Evolutionary conservation across 1,140 invertebrate species (phyloP).

Genomic region (Cyphomyrmex costatus): DNA sequence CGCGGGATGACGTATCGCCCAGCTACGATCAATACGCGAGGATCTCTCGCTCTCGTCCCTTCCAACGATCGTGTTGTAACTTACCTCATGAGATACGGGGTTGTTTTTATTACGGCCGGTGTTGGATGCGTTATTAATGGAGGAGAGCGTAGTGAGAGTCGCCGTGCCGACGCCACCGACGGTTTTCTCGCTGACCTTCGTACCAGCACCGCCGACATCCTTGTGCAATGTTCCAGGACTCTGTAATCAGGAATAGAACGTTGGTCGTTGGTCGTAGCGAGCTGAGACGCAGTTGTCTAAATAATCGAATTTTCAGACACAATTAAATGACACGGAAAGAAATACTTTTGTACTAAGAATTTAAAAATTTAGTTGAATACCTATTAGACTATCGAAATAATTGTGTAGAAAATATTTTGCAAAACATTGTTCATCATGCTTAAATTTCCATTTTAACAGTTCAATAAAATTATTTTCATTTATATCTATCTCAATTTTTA

Average conservation of each 20-base stretch:
- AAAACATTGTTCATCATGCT: too few species aligned
- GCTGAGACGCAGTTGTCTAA: background rate
- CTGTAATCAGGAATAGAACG: slow-evolving; percentile 80
- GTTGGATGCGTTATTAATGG: slow-evolving; percentile 85
- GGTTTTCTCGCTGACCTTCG: slow-evolving; percentile 85
- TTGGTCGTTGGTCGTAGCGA: slow-evolving; percentile 41
- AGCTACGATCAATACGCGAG: slow-evolving; percentile 37
- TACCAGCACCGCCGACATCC: slow-evolving; percentile 85
- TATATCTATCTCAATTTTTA: too few species aligned
- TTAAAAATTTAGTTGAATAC: too few species aligned
- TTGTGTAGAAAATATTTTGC: too few species aligned
- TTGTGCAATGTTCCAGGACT: slow-evolving; percentile 86
- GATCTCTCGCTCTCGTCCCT: background rate
- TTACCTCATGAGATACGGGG: slow-evolving; percentile 85
- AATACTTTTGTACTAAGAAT: too few species aligned
- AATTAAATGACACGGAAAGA: too few species aligned
- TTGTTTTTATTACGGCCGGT: slow-evolving; percentile 84
- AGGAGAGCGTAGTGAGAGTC: slow-evolving; percentile 85
- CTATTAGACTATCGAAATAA: too few species aligned
- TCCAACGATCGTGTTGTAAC: slow-evolving; percentile 41
- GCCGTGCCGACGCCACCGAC: slow-evolving; percentile 84
- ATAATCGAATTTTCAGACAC: slow-evolving; percentile 32
- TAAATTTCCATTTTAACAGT: too few species aligned
- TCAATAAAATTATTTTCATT: too few species aligned
- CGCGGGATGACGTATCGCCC: slow-evolving; percentile 38